These are phyloP conservation scores for Indicator indicator DNA, from an alignment of 2,113 vertebrate species.

Conservation along the genomic window DNA sequence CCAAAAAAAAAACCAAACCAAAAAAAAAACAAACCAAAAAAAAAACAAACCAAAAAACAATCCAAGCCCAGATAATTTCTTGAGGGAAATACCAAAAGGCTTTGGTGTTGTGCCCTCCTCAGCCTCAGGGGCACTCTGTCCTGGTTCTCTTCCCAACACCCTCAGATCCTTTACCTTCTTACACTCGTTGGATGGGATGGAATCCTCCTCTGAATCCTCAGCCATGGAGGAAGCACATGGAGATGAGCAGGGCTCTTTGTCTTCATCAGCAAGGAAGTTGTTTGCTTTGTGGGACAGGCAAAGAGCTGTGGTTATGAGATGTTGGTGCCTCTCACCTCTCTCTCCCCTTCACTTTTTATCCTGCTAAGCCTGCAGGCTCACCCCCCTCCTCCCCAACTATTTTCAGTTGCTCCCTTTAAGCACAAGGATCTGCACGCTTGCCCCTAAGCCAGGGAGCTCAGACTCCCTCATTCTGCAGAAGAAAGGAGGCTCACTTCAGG, in stretches of 20 bases:
- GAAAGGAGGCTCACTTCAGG: background rate
- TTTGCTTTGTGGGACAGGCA: slow-evolving; percentile 54
- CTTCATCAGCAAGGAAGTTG: slow-evolving; percentile 74
- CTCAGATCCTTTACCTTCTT: slow-evolving; percentile 83
- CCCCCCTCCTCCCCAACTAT: background rate
- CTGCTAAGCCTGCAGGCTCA: background rate
- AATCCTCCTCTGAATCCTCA: slow-evolving; percentile 85
- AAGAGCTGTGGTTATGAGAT: background rate
- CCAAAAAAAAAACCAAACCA: no score
- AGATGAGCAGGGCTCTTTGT: slow-evolving; percentile 78
- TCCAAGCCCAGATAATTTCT: background rate
- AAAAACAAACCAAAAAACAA: no score
- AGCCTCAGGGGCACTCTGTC: no score
- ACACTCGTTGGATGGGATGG: slow-evolving; percentile 86
- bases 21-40: background rate
- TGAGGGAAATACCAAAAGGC: background rate
- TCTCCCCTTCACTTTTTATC: background rate
- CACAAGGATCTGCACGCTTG: background rate
- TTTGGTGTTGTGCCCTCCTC: background rate
- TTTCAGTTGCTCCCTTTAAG: background rate
- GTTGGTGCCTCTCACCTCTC: background rate
- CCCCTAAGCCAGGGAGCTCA: background rate
- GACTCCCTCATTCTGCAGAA: background rate
- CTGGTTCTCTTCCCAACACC: accelerated
- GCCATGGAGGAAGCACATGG: slow-evolving; percentile 81